Percentiles rank a stretch among this genome's conserved stretches.
These are phyloP conservation scores for Colossoma macropomum DNA, from an alignment of 2,113 vertebrate species.

Conservation along the genomic window DNA sequence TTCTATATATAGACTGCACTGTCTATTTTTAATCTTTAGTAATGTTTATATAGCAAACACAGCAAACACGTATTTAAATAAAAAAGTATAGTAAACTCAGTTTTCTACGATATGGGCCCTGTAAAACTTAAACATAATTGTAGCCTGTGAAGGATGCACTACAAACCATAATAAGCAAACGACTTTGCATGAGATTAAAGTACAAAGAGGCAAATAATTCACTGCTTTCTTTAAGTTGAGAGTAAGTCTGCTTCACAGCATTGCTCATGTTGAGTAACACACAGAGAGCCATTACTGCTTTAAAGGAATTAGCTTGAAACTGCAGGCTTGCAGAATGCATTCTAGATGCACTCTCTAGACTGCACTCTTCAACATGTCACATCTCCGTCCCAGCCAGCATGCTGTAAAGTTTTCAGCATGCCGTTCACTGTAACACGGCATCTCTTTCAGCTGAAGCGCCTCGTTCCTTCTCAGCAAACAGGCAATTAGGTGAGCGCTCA, in stretches of 20 bases:
- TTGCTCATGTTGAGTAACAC: background rate
- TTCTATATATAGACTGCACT: too few relatives aligned
- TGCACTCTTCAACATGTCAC: background rate
- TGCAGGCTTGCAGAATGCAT: background rate
- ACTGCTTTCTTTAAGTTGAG: background rate
- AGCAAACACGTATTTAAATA: too few relatives aligned
- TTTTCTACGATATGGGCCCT: too few relatives aligned
- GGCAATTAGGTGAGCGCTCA: background rate
- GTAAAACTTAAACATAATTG: background rate
- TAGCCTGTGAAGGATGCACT: background rate
- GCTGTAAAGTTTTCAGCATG: background rate
- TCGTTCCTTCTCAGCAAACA: conserved; percentile 25
- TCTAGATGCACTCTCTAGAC: background rate
- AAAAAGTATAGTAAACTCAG: too few relatives aligned
- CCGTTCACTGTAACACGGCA: conserved; percentile 17
- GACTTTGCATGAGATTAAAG: background rate
- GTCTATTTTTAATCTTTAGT: too few relatives aligned
- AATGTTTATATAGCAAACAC: too few relatives aligned
- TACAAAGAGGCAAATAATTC: background rate
- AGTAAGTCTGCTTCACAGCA: background rate
- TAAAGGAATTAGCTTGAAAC: background rate
- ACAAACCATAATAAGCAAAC: background rate
- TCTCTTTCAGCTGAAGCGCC: conserved; percentile 31
- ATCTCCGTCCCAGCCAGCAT: background rate
- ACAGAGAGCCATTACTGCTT: background rate